phyloP scores from a whole-genome alignment of 2,797 vertebrate species.

The Hydrocynus forskahlii region DNA sequence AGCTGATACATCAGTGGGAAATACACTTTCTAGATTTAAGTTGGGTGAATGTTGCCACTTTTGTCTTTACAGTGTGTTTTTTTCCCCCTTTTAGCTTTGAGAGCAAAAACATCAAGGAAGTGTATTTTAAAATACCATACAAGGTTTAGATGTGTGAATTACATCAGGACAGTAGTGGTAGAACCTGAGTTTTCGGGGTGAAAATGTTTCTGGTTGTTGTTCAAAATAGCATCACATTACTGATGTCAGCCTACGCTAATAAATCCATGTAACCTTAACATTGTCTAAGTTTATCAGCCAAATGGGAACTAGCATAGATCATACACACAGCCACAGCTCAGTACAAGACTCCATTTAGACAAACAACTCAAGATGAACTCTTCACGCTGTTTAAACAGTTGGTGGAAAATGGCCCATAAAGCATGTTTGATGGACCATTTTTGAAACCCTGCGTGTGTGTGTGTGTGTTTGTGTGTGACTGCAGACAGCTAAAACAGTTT shows the following conservation, averaged over 20 bases:
- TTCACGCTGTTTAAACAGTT: conserved; percentile 3
- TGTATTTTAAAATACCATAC: no score
- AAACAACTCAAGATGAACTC: conserved; percentile 32
- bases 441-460: background rate
- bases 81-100: no score
- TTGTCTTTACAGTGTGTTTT: no score
- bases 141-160: no score
- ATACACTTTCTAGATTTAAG: no score
- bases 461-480: background rate
- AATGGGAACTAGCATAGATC: background rate
- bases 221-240: background rate
- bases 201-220: background rate
- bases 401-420: conserved; percentile 4
- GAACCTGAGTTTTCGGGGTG: no score
- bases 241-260: background rate
- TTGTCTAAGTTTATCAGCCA: background rate
- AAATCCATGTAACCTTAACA: background rate
- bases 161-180: no score
- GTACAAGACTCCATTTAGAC: conserved; percentile 56
- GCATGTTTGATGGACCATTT: background rate
- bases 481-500: background rate
- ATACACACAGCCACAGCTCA: conserved; percentile 40
- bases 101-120: no score
- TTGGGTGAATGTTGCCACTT: no score
- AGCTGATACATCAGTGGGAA: no score